Base-by-base conservation (phyloP, 2,113 vertebrate species). In the Empidonax traillii region DNA sequence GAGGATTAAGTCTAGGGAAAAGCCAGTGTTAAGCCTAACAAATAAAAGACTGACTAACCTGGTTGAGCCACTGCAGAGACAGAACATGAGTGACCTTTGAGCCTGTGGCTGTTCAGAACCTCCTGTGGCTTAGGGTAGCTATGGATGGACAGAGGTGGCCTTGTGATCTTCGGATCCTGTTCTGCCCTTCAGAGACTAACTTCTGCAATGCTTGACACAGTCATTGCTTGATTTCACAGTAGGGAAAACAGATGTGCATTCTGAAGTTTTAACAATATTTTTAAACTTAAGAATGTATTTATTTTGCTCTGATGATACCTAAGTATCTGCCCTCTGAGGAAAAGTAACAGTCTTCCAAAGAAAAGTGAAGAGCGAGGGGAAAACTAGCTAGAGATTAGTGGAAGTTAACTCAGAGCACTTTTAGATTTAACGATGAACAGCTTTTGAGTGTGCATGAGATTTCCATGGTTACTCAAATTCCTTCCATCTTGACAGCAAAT, bases 401-500 rank as follows among this genome's bases (percentile, higher is more conserved):
- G 65, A 9, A 74, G 28, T 30, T 55, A 58, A 63, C 46, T 80
- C 22, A 25, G 4, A 55, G 22, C 39, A 61, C 44, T 90, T 87
- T 69, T 27, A 84, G 46, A 35, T 44, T 89, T 88, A 33, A 90
- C 72, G 65, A 87, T 24, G 17, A 79, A 61, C 35, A 61, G 66
- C 25, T 80, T 62, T 73, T 71, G 43, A 69, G 18, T 51, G 28
- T 63, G 62, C 56, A 12, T 90, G 93, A 94, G 59, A 84, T 90
- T 93, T 97, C 83, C 47, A 37, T 52, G 58, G 78, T 92, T 95
- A 95, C 89, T 79, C 21, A 73, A 89, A 95, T 79, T 84, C 76
- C 62, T 94, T 66, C 35, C 35, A 59, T 84, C 55, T 90, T 89
- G 68, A 75, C 78, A 96, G 91, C 68, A 95, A 87, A 72, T 53